Conservation (phyloP, 1,140 invertebrate species). For the Drosophila busckii region DNA sequence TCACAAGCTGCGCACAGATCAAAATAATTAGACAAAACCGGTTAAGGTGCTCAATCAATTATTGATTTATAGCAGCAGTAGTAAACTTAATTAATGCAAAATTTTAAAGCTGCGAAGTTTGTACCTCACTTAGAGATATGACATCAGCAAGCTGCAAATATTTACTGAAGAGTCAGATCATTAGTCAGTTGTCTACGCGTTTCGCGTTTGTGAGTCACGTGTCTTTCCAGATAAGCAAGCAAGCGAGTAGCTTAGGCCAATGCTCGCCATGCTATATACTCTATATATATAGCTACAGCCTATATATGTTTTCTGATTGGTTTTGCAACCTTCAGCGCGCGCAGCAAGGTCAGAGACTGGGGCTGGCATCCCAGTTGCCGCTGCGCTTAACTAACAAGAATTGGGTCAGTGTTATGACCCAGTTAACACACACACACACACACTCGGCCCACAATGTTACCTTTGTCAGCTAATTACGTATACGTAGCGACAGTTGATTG, state of each 20-base stretch:
- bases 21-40: background rate
- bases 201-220: conserved; percentile 3
- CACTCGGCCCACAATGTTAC: background rate
- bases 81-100: too few species aligned
- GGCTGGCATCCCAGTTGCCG: background rate
- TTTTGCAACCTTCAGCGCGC: conserved; percentile 50
- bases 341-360: conserved; percentile 53
- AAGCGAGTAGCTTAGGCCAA: too few species aligned
- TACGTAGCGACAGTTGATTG: too few species aligned
- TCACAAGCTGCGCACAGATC: background rate
- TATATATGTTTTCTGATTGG: conserved; percentile 19
- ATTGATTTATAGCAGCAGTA: background rate
- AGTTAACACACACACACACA: conserved; percentile 23
- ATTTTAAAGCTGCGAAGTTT: too few species aligned
- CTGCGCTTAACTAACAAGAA: conserved; percentile 32
- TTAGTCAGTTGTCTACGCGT: conserved; percentile 17
- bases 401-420: conserved; percentile 73
- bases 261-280: too few species aligned
- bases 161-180: conserved; percentile 37
- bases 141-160: conserved; percentile 45
- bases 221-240: conserved; percentile 4
- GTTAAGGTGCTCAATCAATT: background rate
- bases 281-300: background rate
- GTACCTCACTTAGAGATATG: conserved; percentile 44
- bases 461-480: conserved; percentile 13